A percentile compares a stretch with the other conserved stretches of the same genome.
phyloP scores from a whole-genome alignment of 2,797 vertebrate species.

The Rhabdophis nuchalis region DNA sequence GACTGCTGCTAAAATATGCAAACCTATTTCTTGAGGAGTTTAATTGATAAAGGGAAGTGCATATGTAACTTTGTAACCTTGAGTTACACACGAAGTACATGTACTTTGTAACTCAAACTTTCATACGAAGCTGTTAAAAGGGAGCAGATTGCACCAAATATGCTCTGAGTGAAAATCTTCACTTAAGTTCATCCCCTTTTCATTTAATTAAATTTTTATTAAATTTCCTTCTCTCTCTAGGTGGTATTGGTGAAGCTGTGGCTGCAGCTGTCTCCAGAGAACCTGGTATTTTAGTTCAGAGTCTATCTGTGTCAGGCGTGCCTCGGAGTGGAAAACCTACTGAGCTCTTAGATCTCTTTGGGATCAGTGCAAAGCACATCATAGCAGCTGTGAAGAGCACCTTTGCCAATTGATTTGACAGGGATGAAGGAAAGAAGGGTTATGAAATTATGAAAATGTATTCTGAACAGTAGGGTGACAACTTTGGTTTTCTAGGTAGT shows the following conservation, averaged over 20 bases:
- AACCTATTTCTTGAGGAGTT: neutral
- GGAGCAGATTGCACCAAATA: neutral
- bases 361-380: conserved; percentile 77
- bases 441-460: neutral
- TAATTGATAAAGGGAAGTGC: too few relatives aligned
- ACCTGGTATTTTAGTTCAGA: conserved; percentile 71
- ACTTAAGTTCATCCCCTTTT: neutral
- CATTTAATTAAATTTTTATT: too few relatives aligned
- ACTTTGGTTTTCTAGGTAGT: neutral
- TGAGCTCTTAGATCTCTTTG: conserved; percentile 76
- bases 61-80: neutral
- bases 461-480: neutral
- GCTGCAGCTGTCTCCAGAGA: conserved; percentile 74
- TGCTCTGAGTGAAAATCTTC: neutral
- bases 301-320: conserved; percentile 74
- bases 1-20: neutral
- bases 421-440: neutral
- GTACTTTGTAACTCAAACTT: neutral
- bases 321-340: conserved; percentile 74
- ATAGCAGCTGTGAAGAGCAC: conserved; percentile 70
- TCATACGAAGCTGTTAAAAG: neutral
- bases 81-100: neutral
- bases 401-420: conserved; percentile 68
- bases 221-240: conserved; percentile 62
- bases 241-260: conserved; percentile 82